Evolutionary conservation across 1,140 invertebrate genomes (phyloP), one percentile per base, ranked within the genome.

Genomic region (Monochamus saltuarius): DNA sequence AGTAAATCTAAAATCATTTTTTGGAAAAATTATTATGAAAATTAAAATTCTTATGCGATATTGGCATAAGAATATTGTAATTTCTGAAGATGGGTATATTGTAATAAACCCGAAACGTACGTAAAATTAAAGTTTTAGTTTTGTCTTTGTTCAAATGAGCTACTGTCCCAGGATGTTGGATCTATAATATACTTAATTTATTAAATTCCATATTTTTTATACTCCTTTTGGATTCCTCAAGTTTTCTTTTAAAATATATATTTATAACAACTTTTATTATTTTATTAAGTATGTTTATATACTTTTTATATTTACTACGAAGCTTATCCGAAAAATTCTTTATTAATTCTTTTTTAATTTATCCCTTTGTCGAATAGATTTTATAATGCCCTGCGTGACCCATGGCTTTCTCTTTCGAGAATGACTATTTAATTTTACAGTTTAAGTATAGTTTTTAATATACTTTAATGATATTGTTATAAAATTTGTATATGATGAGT

Each of bases 341-440:
- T 7, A 29, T 50, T 29, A 50, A 29, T 50, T 29, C 29, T 29
- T 10, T 50, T 50, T 50, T 29, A 50, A 35, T 29, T 50, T 29
- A 50, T 50, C 47, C 19, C 19, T 50, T 17, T 50, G 47, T 50
- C 34, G 11, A 11, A 50, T 50, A 29, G 47, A 50, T 50, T 50
- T 17, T 29, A 50, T 50, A n/a, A 34, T 17, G 29, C 47, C 47
- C 29, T 29, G 17, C 29, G 19, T 29, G 8, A 50, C 29, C 47
- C 47, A 50, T 9, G 22, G 16, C 29, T 50, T 19, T 50, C 19
- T 19, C 34, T 50, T 19, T 9, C 34, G 19, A 29, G n/a, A 10
- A 50, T 14, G 7, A 50, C 34, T 50, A 29, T 13, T 40, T n/a
- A 40, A n/a, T 16, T 40, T 40, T 16, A 40, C 14, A n/a, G 4